Conservation (phyloP, 2,888 invertebrate species). For the Bellardia bayeri region DNA sequence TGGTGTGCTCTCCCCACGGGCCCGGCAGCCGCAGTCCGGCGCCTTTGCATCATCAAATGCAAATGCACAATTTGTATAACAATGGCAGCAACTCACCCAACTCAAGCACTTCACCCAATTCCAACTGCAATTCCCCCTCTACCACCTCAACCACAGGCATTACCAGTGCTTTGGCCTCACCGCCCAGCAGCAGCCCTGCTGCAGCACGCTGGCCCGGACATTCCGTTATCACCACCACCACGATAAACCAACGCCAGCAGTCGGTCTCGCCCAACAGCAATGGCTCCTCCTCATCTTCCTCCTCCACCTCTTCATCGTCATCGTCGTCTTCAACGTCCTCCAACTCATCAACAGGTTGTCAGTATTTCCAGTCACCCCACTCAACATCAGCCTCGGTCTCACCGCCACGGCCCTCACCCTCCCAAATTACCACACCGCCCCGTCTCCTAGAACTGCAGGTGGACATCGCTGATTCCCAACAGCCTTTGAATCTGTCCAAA, state of each 20-base stretch:
- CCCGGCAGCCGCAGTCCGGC: conserved; percentile 74
- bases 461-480: conserved; percentile 91
- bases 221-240: conserved; percentile 88
- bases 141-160: conserved; percentile 80
- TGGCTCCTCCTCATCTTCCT: conserved; percentile 80
- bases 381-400: conserved; percentile 85
- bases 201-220: conserved; percentile 83
- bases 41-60: conserved; percentile 60
- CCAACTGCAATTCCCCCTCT: conserved; percentile 79
- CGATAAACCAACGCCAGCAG: conserved; percentile 84
- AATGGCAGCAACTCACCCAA: conserved; percentile 67
- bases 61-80: conserved; percentile 60
- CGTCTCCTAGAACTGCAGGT: conserved; percentile 91
- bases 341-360: conserved; percentile 81
- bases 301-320: conserved; percentile 68
- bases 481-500: conserved; percentile 95
- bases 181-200: conserved; percentile 79
- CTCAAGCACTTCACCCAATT: conserved; percentile 74
- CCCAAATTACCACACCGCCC: conserved; percentile 78
- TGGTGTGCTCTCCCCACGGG: conserved; percentile 76
- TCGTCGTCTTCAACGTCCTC: conserved; percentile 74
- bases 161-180: conserved; percentile 81
- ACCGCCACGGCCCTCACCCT: conserved; percentile 83
- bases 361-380: conserved; percentile 85
- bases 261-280: conserved; percentile 83